Evolutionary conservation across 2,113 vertebrate species (phyloP), one percentile per base, ranked within the genome.

Genomic region (Phainopepla nitens): DNA sequence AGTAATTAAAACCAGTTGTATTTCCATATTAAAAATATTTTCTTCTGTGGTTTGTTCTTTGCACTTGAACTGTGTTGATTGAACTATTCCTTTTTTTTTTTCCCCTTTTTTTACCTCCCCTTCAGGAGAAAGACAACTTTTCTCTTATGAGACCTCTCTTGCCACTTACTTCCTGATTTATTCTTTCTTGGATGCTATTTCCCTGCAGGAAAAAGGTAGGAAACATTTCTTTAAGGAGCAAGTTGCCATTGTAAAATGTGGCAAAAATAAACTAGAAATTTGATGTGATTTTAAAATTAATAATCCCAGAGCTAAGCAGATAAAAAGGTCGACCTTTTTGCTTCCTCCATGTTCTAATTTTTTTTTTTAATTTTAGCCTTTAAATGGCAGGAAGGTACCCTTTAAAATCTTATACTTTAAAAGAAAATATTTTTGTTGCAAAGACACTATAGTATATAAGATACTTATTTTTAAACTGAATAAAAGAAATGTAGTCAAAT

Each of bases 101-200:
- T 2, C 4, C 3, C 6, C 2, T 5, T 47, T 53, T 50, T 41
- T 8, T 4, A 3, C 7, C 3, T 5, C 22, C 14, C 11, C 4
- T 21, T 65, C 33, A 47, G 44, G 36, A 90, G 31, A 44, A 90
- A 92, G 76, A 69, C 49, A 88, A 71, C 49, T 93, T 83, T 62
- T 64, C 35, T 62, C 18, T 77, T 53, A 49, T 36, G 51, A 84
- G 36, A 69, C 11, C 15, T 91, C 51, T 90, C 23, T 77, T 93
- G 44, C 31, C 64, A 90, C 17, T n/a, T 86, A 22, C 64, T 93
- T 81, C 42, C n/a, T 57, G 28, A 29, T 76, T 89, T 95, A 51
- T 61, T 84, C 7, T 69, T 89, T 61, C 35, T 45, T 84, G 53
- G 70, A 79, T 72, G 36, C 53, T 84, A 45, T 72, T 89, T 70